Conservation (phyloP, 2,888 invertebrate genomes). For the Drosophila lutescens region DNA sequence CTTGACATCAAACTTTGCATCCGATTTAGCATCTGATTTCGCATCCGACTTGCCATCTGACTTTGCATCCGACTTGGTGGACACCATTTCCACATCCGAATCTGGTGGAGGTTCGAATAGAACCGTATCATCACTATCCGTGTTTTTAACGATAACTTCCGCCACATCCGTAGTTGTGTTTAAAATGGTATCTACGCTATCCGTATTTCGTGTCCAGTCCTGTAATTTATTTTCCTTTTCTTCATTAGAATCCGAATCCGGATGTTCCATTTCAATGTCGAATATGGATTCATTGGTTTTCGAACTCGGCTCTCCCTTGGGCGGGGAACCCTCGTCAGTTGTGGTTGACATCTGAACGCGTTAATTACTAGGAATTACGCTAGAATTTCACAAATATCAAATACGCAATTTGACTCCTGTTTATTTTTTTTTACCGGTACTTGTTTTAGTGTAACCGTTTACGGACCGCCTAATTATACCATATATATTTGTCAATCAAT, state of each 20-base stretch:
- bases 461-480: background rate
- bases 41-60: background rate
- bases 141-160: background rate
- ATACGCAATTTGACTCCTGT: slow-evolving; percentile 1
- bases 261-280: slow-evolving; percentile 3
- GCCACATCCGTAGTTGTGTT: background rate
- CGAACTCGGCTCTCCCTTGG: background rate
- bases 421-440: slow-evolving; percentile 9
- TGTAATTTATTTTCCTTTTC: background rate
- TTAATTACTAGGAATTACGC: background rate
- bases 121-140: background rate
- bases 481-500: no score
- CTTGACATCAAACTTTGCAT: background rate
- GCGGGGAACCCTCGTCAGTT: background rate
- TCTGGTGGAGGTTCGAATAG: background rate
- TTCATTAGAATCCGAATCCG: background rate
- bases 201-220: background rate
- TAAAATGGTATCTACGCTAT: background rate
- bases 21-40: background rate
- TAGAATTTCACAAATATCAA: background rate
- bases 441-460: background rate
- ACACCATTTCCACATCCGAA: slow-evolving; percentile 22
- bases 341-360: slow-evolving; percentile 1
- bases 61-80: background rate
- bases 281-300: background rate